Base-by-base conservation (phyloP, 2,797 vertebrate species). In the Lacerta bilineata region DNA sequence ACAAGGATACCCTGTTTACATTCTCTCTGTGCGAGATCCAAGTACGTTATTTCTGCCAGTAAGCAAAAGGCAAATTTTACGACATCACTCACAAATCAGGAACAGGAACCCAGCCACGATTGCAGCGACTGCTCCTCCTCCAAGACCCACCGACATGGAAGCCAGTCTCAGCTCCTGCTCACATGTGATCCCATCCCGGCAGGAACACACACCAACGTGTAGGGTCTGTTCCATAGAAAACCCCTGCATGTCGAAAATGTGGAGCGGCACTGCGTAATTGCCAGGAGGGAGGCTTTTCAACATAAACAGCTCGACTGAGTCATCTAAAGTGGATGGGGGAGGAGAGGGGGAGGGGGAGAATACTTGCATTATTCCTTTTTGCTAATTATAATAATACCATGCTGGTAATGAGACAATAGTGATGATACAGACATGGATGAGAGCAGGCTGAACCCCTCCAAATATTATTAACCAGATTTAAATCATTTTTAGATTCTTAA, bases 231-330 rank as follows among this genome's bases (percentile, higher is more conserved):
- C 72, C 23, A 43, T 89, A 3, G 6, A 39, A 20, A 88, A 0
- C 18, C 96, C 96, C 94, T 98, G 98, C 8, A 95, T 96, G 90
- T 98, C 98, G 76, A 92, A 84, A 76, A 98, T 96, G 59, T 86
- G 11, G 77, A 99, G 33, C 0, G 97, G 97, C 84, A 98, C 94
- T 0, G 90, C 91, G 91, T 98, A 98, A 85, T 95, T 96, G 4
- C 97, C 97, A 6, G 88, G 95, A 1, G 95, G 86, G 80, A 98
- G 97, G 17, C 25, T 83, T 88, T 85, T 94, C 80, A 83, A 20
- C 91, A 95, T 96, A 5, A 96, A 1, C 23, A 99, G 96, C 36
- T 96, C 96, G 8, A 76, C 95, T 72, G 95, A 96, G 0, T 80
- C 1, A 55, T 97, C 98, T 98, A 90, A 6, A 36, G 36, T 50